Percentiles rank a stretch among this genome's conserved stretches.
phyloP scores from a whole-genome alignment of 2,797 vertebrate genomes.

The Tapirus indicus region DNA sequence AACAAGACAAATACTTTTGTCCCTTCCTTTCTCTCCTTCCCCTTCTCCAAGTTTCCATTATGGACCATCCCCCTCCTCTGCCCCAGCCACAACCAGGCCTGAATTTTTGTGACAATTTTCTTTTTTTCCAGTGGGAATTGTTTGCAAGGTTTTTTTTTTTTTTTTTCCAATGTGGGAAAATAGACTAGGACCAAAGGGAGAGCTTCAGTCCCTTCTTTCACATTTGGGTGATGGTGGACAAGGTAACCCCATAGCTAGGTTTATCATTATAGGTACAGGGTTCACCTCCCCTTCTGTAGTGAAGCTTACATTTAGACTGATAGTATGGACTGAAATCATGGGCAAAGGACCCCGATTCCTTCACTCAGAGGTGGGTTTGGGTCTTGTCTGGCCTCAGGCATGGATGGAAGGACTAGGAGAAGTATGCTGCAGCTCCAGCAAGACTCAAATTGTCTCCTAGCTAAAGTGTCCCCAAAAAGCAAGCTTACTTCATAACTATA shows the following conservation, averaged over 20 bases:
- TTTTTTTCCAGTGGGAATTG: neutral
- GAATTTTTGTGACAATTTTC: neutral
- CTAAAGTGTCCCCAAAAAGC: neutral
- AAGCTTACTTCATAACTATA: slow-evolving; percentile 8
- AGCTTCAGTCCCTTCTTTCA: neutral
- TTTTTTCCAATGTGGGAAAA: neutral
- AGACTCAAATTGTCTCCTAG: neutral
- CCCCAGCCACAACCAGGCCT: neutral
- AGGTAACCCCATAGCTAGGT: neutral
- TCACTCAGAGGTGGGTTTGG: neutral
- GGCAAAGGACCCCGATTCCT: neutral
- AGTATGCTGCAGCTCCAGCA: neutral
- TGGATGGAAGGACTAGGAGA: neutral
- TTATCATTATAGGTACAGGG: neutral
- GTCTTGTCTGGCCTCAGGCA: neutral
- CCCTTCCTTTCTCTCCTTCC: neutral
- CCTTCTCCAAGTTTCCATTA: neutral
- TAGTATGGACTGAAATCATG: neutral
- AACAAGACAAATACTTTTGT: neutral
- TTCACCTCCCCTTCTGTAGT: neutral
- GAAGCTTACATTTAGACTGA: neutral
- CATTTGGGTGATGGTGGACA: neutral
- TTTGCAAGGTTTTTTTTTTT: neutral
- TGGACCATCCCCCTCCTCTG: neutral
- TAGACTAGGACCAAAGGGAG: neutral